Base-by-base conservation (phyloP, 2,888 invertebrate species). In the Lochmaea capreae region DNA sequence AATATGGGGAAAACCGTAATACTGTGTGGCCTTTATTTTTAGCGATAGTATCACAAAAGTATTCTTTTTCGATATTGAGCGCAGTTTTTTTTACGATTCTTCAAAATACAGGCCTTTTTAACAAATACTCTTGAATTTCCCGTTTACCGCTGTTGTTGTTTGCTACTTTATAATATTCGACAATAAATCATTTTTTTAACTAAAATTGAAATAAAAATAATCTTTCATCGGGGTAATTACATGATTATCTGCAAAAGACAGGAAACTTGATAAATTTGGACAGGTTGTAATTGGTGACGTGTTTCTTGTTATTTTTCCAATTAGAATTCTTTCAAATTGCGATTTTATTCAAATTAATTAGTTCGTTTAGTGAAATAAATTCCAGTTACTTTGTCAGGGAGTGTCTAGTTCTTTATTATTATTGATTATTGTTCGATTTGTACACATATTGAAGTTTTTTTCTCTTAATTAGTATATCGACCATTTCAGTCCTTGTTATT, bases 341-440 rank as follows among this genome's bases (percentile, higher is more conserved):
- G 39, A 43, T 33, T 16, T 18, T 33, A 62, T 62, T 42, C 5
- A 16, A 62, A 62, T 42, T 62, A 62, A 62, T 62, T 62, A 33
- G 3, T 12, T 18, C 12, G 58, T 58, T 1, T 58, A 14, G 16
- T 58, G 11, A n/a, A 58, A n/a, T 26, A 14, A 14, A 26, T 3
- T 4, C 46, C 12, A 12, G 11, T 18, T 16, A 16, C 0, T 54
- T 18, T 8, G 8, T 54, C 46, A 46, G 46, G 26, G 3, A 16
- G 58, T 58, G 26, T 22, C 58, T 39, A 39, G 33, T 39, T 39
- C 14, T 16, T 46, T 14, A 46, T 12, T 14, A 46, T 46, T 14
- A 46, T 46, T 14, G 3, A 46, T 14, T 14, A 14, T 14, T 4
- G 11, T 46, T 12, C 46, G 46, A 14, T 46, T 46, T 46, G 2